phyloP scores from a whole-genome alignment of 2,888 invertebrate species.

The Spilosoma lubricipeda region DNA sequence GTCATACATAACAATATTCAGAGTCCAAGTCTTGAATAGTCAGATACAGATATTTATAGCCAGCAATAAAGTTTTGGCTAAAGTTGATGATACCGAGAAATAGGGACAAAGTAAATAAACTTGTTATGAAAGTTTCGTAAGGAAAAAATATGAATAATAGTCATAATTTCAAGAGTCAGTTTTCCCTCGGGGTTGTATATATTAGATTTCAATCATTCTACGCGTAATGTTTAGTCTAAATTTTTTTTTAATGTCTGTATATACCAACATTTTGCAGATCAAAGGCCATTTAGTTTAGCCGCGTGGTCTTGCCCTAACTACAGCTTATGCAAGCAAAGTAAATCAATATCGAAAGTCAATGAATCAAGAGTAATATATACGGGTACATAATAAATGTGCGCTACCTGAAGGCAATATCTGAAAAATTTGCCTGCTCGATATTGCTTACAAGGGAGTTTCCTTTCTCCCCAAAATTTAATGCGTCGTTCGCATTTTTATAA shows the following conservation, averaged over 20 bases:
- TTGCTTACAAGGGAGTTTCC: slow-evolving; percentile 87
- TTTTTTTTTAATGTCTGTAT: slow-evolving; percentile 56
- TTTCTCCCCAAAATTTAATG: slow-evolving; percentile 87
- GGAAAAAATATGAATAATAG: slow-evolving; percentile 25
- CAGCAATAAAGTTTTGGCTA: slow-evolving; percentile 41
- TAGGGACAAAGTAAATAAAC: slow-evolving; percentile 37
- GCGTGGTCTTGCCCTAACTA: slow-evolving; percentile 74
- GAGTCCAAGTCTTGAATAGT: slow-evolving; percentile 41
- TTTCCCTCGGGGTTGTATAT: slow-evolving; percentile 37
- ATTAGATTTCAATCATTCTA: slow-evolving; percentile 48
- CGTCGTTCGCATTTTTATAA: slow-evolving; percentile 86
- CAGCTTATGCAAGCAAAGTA: slow-evolving; percentile 85
- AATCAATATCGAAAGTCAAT: slow-evolving; percentile 87
- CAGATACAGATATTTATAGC: slow-evolving; percentile 38
- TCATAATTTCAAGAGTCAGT: slow-evolving; percentile 30
- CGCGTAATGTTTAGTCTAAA: slow-evolving; percentile 48
- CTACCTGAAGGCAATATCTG: slow-evolving; percentile 87
- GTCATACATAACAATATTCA: slow-evolving; percentile 74
- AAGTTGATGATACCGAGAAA: slow-evolving; percentile 40
- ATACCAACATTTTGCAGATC: slow-evolving; percentile 71
- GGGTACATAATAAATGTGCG: slow-evolving; percentile 87
- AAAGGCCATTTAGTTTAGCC: slow-evolving; percentile 63
- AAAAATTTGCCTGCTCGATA: slow-evolving; percentile 87
- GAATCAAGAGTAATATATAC: slow-evolving; percentile 87
- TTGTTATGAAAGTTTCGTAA: slow-evolving; percentile 32